Evolutionary conservation across 37 sponge, comb jelly and placozoan species (phyloP).

Genomic region (Cladorhizidae sp.): DNA sequence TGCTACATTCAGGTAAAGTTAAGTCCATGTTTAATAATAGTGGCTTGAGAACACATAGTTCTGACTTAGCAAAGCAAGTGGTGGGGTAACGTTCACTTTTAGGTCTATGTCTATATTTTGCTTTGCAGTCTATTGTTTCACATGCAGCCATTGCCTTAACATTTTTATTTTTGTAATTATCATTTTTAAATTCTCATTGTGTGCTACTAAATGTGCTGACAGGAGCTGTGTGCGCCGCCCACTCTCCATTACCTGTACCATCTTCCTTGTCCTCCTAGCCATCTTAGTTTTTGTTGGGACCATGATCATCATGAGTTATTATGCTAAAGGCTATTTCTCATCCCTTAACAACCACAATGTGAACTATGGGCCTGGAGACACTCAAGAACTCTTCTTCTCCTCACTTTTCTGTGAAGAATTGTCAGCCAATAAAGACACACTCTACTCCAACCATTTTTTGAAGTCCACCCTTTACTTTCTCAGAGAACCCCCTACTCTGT

Average conservation of each 20-base stretch:
- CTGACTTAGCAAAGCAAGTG: no score
- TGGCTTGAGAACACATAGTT: no score
- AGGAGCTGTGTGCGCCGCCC: not conserved
- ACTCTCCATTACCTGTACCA: not conserved
- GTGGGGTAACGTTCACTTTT: no score
- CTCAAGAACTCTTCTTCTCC: not conserved
- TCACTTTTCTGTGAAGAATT: conserved; percentile 7
- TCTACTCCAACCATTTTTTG: not conserved
- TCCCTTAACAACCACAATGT: not conserved
- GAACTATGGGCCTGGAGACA: conserved; percentile 8
- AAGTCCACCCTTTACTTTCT: not conserved
- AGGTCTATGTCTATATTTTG: no score
- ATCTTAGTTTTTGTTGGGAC: not conserved
- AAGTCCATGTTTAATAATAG: no score
- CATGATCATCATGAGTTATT: not conserved
- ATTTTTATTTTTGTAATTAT: no score
- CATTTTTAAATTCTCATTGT: no score
- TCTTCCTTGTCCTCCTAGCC: not conserved
- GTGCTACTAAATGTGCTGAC: no score
- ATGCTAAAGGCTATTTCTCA: not conserved
- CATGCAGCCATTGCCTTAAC: no score
- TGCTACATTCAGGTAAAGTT: no score
- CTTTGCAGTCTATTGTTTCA: no score
- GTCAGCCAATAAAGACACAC: not conserved
- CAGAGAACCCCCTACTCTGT: not conserved